Conservation (phyloP, 1,140 invertebrate genomes). For the Cherax quadricarinatus region DNA sequence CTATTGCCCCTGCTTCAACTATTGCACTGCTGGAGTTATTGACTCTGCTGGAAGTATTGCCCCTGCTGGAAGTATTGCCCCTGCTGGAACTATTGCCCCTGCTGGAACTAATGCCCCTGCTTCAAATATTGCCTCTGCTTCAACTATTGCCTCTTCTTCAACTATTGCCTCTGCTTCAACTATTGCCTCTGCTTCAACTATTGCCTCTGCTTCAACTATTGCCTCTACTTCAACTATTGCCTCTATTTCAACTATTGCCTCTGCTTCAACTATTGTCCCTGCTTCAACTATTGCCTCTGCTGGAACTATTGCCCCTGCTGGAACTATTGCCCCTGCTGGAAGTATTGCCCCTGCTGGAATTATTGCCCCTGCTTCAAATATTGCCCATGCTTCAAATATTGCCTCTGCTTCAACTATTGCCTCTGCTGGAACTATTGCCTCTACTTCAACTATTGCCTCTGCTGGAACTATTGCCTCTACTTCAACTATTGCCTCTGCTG, state of each 20-base stretch:
- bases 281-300: background rate
- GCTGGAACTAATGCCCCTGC: background rate
- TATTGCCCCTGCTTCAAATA: too few species aligned
- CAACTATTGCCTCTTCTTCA: background rate
- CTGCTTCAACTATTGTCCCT: background rate
- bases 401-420: background rate
- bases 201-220: background rate
- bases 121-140: background rate
- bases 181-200: background rate
- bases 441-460: too few species aligned
- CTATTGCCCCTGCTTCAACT: background rate
- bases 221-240: background rate
- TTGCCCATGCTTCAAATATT: background rate
- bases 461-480: background rate
- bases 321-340: too few species aligned
- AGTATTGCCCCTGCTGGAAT: too few species aligned
- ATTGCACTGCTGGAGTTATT: background rate
- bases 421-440: background rate
- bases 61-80: background rate
- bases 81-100: background rate
- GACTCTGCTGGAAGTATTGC: too few species aligned
- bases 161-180: background rate
- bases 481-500: background rate
- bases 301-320: background rate
- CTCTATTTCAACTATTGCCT: background rate